A percentile compares a stretch with the other conserved stretches of the same genome.
phyloP scores from a whole-genome alignment of 2,113 vertebrate genomes.

The Psittacara wagleri region DNA sequence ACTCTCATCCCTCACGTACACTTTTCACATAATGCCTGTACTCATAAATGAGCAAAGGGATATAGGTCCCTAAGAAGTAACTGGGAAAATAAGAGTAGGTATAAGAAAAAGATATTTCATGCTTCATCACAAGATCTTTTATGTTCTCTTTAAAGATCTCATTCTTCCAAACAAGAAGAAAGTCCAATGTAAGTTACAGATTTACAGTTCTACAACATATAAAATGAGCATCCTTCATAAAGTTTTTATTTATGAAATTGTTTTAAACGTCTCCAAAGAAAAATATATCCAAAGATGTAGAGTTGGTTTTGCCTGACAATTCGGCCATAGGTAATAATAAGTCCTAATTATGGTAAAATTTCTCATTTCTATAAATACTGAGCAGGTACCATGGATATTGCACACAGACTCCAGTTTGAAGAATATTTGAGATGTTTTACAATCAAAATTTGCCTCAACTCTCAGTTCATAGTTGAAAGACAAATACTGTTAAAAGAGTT shows the following conservation, averaged over 20 bases:
- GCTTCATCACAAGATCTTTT: not conserved
- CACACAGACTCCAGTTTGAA: not conserved
- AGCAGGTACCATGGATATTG: not conserved
- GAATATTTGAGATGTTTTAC: constrained; percentile 20
- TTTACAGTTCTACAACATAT: not conserved
- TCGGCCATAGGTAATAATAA: not conserved
- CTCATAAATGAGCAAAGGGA: not conserved
- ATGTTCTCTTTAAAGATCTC: not conserved
- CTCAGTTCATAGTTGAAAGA: not conserved
- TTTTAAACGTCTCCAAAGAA: not conserved
- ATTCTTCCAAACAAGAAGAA: not conserved
- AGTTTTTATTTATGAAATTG: not conserved
- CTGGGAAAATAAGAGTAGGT: not conserved
- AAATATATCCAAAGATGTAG: not conserved
- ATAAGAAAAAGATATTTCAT: not conserved
- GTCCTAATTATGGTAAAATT: not conserved
- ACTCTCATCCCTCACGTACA: not conserved
- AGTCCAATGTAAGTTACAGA: not conserved
- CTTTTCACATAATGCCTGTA: not conserved
- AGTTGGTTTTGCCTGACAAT: not conserved
- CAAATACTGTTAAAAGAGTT: not conserved
- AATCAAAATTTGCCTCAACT: not conserved
- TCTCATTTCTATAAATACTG: not conserved
- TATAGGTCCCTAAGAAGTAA: not conserved
- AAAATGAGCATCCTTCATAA: not conserved